Conservation (phyloP, 2,797 vertebrate genomes). For the Vespertilio murinus region DNA sequence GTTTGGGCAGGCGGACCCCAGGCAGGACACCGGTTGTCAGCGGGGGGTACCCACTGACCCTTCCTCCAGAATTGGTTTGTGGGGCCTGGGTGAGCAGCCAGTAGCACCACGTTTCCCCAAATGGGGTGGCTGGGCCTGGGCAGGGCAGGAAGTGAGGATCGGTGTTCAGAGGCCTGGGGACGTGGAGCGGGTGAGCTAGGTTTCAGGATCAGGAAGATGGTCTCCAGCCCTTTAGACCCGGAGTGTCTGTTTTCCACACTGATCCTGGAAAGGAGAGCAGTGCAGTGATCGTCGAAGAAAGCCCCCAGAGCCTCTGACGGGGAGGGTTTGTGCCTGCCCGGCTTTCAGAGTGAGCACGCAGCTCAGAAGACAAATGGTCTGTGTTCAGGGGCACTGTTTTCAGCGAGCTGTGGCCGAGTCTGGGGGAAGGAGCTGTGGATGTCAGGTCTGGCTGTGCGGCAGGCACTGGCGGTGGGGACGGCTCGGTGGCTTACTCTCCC, state of each 20-base stretch:
- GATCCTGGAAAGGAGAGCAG: constrained; percentile 59
- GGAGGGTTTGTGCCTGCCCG: not conserved
- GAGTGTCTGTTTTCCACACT: constrained; percentile 10
- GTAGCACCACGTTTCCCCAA: not conserved
- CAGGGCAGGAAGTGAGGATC: not conserved
- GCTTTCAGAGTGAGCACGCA: not conserved
- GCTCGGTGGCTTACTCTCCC: not conserved
- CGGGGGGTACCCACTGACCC: not conserved
- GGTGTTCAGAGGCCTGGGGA: not conserved
- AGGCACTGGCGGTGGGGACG: not conserved
- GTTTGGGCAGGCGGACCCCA: not conserved
- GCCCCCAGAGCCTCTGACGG: not conserved
- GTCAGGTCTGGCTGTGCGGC: not conserved
- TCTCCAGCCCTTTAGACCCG: not conserved
- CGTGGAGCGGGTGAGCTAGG: not conserved
- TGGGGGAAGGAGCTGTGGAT: not conserved
- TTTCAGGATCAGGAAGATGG: constrained; percentile 59
- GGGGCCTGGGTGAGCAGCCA: not conserved
- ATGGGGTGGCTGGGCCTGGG: not conserved
- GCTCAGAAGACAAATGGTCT: not conserved
- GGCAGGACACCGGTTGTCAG: not conserved
- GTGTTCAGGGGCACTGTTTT: not conserved
- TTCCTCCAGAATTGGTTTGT: not conserved
- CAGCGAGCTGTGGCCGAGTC: rapidly evolving
- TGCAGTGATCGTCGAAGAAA: constrained; percentile 52